Evolutionary conservation across 53 echinoderm and acorn worm species (phyloP).

Genomic region (Mesocentrotus franciscanus): DNA sequence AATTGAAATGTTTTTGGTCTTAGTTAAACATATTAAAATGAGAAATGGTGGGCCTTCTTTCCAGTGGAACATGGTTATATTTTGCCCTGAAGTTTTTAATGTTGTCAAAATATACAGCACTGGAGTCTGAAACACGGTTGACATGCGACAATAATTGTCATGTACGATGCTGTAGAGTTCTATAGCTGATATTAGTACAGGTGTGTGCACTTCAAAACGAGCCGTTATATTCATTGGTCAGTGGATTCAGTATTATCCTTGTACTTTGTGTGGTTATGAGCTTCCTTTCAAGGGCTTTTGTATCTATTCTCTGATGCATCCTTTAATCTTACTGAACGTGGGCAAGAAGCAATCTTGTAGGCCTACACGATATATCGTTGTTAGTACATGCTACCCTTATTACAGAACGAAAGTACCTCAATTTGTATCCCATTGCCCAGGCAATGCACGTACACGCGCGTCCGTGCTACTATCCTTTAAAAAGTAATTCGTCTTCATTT

Average conservation of each 20-base stretch:
- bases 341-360: not conserved
- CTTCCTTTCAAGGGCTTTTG: not conserved
- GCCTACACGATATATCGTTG: not conserved
- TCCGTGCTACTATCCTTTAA: not conserved
- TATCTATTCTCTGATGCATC: not conserved
- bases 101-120: not conserved
- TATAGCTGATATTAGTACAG: not conserved
- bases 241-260: not conserved
- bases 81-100: too few species aligned
- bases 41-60: too few species aligned
- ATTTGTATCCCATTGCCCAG: not conserved
- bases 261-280: constrained; percentile 34
- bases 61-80: too few species aligned
- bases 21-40: too few species aligned
- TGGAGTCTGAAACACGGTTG: not conserved
- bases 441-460: not conserved
- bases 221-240: not conserved
- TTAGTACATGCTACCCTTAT: not conserved
- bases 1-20: too few species aligned
- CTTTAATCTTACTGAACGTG: not conserved
- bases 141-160: not conserved
- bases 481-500: constrained; percentile 22
- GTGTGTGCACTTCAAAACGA: constrained; percentile 20
- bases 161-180: not conserved
- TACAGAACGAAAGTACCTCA: not conserved